phyloP scores from a whole-genome alignment of 1,140 invertebrate species.

The Apis laboriosa region DNA sequence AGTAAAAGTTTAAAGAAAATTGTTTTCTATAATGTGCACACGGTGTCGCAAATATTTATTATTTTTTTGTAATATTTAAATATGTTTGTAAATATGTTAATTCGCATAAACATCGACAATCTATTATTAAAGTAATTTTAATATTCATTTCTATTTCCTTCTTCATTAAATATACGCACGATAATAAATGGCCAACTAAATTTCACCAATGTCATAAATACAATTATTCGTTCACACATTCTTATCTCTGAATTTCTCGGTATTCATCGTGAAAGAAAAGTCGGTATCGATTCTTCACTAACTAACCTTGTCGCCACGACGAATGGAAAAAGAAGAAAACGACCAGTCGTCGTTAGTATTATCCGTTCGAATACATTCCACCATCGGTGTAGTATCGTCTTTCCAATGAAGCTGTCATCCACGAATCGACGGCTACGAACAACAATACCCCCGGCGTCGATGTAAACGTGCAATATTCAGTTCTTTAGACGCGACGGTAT shows the following conservation, averaged over 20 bases:
- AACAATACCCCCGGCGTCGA: background rate
- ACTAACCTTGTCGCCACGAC: background rate
- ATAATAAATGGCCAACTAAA: no score
- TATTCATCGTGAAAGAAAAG: background rate
- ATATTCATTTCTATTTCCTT: no score
- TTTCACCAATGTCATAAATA: no score
- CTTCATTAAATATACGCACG: no score
- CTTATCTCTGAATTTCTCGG: background rate
- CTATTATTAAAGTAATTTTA: no score
- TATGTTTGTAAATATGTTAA: no score
- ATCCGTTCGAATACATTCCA: background rate
- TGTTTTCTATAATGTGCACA: no score
- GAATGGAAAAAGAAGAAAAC: background rate
- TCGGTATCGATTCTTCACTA: background rate
- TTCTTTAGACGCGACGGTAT: background rate
- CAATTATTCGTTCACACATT: no score
- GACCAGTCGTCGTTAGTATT: background rate
- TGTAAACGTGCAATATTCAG: background rate
- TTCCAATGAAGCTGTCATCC: constrained; percentile 11
- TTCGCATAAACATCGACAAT: no score
- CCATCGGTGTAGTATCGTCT: background rate
- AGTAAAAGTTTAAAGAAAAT: no score
- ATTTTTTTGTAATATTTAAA: no score
- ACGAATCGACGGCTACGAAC: constrained; percentile 16
- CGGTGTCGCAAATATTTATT: no score